Evolutionary conservation across 2,888 invertebrate genomes (phyloP).

Genomic region (Euspilapteryx auroguttella): DNA sequence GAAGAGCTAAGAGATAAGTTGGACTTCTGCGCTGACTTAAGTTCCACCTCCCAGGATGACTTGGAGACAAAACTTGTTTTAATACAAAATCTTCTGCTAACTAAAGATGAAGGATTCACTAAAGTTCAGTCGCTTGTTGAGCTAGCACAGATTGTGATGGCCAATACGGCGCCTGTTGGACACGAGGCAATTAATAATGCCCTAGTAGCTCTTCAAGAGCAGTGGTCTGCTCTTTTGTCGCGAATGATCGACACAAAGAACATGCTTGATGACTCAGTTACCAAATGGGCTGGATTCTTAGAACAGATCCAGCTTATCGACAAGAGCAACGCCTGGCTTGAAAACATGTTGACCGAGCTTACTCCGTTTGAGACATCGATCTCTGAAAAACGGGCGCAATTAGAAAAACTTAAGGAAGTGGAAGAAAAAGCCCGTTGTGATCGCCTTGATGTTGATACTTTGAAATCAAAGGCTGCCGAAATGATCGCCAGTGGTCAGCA

Average conservation of each 20-base stretch:
- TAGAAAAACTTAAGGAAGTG: conserved; percentile 81
- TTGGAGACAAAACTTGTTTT: conserved; percentile 81
- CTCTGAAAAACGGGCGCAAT: conserved; percentile 82
- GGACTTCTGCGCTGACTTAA: conserved; percentile 83
- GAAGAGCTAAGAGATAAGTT: conserved; percentile 80
- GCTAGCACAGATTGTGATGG: conserved; percentile 85
- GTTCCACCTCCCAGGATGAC: conserved; percentile 81
- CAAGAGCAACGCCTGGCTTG: conserved; percentile 79
- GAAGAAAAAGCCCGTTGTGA: conserved; percentile 90
- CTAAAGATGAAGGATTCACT: conserved; percentile 90
- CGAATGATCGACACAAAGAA: conserved; percentile 91
- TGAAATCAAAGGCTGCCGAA: conserved; percentile 83
- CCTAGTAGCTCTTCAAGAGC: conserved; percentile 80
- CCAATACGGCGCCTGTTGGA: conserved; percentile 87
- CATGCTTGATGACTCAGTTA: conserved; percentile 83
- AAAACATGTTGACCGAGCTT: conserved; percentile 72
- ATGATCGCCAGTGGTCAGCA: conserved; percentile 86
- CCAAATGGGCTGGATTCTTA: conserved; percentile 88
- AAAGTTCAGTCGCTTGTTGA: conserved; percentile 89
- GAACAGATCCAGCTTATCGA: conserved; percentile 86
- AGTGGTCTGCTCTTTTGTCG: conserved; percentile 85
- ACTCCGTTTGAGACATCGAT: conserved; percentile 77
- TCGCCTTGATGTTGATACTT: conserved; percentile 83
- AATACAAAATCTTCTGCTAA: conserved; percentile 83
- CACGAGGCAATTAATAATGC: conserved; percentile 85